Evolutionary conservation across 2,113 vertebrate genomes (phyloP).

Genomic region (Uropsilus gracilis): DNA sequence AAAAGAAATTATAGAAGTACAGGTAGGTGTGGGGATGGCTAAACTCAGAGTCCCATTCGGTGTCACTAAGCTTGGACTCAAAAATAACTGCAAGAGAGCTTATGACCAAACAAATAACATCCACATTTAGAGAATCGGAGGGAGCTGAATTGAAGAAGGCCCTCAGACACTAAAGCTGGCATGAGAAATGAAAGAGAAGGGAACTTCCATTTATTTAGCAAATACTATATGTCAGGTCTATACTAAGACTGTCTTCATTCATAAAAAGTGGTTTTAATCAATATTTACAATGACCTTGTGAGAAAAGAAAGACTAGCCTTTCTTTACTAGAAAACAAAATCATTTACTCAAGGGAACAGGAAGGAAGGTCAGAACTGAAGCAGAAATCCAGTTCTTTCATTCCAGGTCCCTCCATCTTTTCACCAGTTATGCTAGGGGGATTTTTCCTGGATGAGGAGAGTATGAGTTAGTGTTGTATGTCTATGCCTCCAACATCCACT

Average conservation of each 20-base stretch:
- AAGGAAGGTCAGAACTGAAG: not conserved
- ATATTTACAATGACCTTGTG: constrained; percentile 25
- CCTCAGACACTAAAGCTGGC: not conserved
- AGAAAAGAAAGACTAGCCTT: constrained; percentile 35
- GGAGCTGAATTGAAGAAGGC: not conserved
- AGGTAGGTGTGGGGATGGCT: not conserved
- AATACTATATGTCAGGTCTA: constrained; percentile 28
- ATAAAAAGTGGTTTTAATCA: constrained; percentile 39
- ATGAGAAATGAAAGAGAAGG: not conserved
- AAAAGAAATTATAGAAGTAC: constrained; percentile 16
- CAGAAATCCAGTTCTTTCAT: not conserved
- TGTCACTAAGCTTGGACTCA: not conserved
- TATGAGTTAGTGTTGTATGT: not conserved
- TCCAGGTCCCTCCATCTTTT: not conserved
- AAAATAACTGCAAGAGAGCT: constrained; percentile 30
- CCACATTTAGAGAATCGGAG: not conserved
- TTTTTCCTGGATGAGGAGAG: not conserved
- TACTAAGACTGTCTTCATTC: constrained; percentile 34
- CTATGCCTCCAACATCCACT: not conserved
- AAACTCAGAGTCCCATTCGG: not conserved
- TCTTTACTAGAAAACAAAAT: constrained; percentile 26
- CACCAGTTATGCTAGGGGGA: not conserved
- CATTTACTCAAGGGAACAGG: not conserved
- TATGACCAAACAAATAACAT: not conserved
- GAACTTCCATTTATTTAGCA: constrained; percentile 42